Base-by-base conservation (phyloP, 30 jellyfish, hydroid and myxozoan species). In the Aurelia aurita region DNA sequence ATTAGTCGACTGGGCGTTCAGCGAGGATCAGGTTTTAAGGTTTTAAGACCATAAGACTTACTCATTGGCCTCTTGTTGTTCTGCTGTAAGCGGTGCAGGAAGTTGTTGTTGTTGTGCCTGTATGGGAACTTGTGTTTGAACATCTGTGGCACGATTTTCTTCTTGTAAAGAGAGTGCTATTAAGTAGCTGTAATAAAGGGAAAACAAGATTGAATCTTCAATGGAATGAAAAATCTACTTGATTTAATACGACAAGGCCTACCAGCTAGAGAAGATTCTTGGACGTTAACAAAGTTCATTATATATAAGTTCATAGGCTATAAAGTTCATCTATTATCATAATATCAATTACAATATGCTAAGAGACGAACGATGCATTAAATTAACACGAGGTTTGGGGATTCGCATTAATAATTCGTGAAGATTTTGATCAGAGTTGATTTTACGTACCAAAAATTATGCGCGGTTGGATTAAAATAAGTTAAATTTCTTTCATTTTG, bases 141-240 rank as follows among this genome's bases (percentile, higher is more conserved):
- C 51, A 39, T 39, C 51, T 2, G 63, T 7, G 13, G 70, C 77
- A 8, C 54, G 76, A 27, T 73, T 61, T 23, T 81, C 87, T 26
- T 95, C 99, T 71, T 86, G 97, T 28, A 95, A 31, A 21, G 95
- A 77, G 31, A 89, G 79, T 59, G 99, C 99, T 11, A 95, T 86
- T 82, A 95, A 70, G 81, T 89, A 95, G 84, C 97, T 89, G 73
- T 3, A 63, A 74, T 0, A 14, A 35, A 83, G 26, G 15, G n/a
- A 14, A 14, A 3, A 77, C 14, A 20, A 31, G 10, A 45, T 69
- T 69, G n/a, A 69, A 19, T 16, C 21, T 64, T n/a, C 5, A n/a
- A 1, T 23, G 68, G 28, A 5, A 57, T n/a, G 14, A n/a, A n/a
- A 9, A 18, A 10, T 12, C 15, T 18, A 19, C 22, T 11, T 19